Evolutionary conservation across 1,140 invertebrate species (phyloP), one percentile per base, ranked within the genome.

Genomic region (Habropoda laboriosa): DNA sequence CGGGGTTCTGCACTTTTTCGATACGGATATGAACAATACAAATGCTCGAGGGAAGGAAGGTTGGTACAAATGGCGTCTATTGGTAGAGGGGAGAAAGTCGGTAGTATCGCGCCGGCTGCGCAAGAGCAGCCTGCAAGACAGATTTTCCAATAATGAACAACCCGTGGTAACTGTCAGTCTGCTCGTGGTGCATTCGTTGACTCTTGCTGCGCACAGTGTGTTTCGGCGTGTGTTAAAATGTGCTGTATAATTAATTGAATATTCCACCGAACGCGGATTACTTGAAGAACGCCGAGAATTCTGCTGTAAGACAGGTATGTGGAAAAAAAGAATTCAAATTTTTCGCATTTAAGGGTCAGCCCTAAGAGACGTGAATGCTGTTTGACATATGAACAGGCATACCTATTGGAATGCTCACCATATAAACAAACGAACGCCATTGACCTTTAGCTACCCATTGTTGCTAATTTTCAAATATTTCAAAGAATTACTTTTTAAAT

Each of bases 111-210:
- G 83, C 76, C 81, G 86, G 86, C 81, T 84, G 88, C 87, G 86
- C 88, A 88, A 82, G 85, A 89, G 87, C 87, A 89, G 83, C 63
- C 73, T 73, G 66, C 61, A 73, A 72, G 71, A 74, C 63, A 74
- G 78, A 68, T 79, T 85, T 82, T 83, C 76, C 79, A 85, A 85
- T 86, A 85, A 85, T 89, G 85, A 87, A 85, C 81, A 74, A 80
- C 75, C 82, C 87, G 82, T 83, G 83, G 81, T 85, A 86, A 83
- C 87, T 88, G 86, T 88, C 89, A 89, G 83, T 89, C 67, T 74
- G 78, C 70, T 83, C 77, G 80, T 81, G 86, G 79, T 88, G 80
- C 80, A 86, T 87, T 86, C 73, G 76, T 84, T 79, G 85, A 82
- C 76, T 72, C 72, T 82, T 76, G 75, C 70, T 80, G 68, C 77